phyloP scores from a whole-genome alignment of 2,113 vertebrate species.

The Takifugu flavidus region DNA sequence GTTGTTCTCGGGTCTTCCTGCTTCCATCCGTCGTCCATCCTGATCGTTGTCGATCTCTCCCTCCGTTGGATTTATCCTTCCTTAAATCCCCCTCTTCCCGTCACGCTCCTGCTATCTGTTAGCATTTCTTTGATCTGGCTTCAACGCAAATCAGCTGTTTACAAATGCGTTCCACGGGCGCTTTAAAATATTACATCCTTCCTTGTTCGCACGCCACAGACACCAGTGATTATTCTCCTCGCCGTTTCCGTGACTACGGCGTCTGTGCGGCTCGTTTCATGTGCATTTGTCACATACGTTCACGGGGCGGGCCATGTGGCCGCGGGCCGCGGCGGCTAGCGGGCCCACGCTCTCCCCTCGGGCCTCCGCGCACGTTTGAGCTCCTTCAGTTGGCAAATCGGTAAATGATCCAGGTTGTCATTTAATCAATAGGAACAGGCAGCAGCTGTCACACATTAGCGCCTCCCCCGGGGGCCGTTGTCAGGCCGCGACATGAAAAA shows the following conservation, averaged over 20 bases:
- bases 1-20: too few species aligned
- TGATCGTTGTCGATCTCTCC: neutral
- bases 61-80: neutral
- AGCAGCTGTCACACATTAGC: slow-evolving; percentile 84
- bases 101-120: neutral
- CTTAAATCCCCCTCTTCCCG: neutral
- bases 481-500: slow-evolving; percentile 41
- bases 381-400: slow-evolving; percentile 61
- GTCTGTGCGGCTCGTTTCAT: too few species aligned
- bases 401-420: slow-evolving; percentile 83
- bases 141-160: neutral
- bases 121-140: neutral
- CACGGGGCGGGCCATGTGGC: slow-evolving; percentile 25
- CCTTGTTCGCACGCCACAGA: too few species aligned
- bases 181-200: too few species aligned
- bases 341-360: slow-evolving; percentile 35
- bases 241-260: too few species aligned
- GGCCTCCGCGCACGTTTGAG: slow-evolving; percentile 32
- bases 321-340: slow-evolving; percentile 27
- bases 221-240: too few species aligned
- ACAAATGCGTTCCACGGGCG: too few species aligned
- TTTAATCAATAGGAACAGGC: slow-evolving; percentile 85
- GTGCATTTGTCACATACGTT: neutral
- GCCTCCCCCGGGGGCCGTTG: slow-evolving; percentile 65
- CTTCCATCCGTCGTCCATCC: neutral